phyloP scores from a whole-genome alignment of 2,888 invertebrate genomes.

The Pocota personata region DNA sequence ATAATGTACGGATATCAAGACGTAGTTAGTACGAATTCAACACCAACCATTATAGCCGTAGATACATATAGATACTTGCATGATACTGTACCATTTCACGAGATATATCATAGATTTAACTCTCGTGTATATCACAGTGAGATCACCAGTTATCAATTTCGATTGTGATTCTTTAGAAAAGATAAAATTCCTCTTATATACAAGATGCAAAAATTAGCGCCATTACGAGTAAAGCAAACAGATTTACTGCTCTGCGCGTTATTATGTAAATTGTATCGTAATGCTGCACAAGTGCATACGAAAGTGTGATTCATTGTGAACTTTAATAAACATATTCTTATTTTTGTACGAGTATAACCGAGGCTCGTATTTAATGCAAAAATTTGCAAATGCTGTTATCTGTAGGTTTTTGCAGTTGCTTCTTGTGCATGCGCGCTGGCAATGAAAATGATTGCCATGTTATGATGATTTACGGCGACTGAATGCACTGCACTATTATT shows the following conservation, averaged over 20 bases:
- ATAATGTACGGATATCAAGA: neutral
- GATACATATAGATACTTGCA: neutral
- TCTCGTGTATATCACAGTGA: too few relatives aligned
- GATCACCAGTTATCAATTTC: conserved; percentile 52
- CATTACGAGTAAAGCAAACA: conserved; percentile 30
- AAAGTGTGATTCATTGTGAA: conserved; percentile 21
- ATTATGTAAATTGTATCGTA: conserved; percentile 24
- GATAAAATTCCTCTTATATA: neutral
- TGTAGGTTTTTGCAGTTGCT: conserved; percentile 30
- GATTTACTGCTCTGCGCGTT: conserved; percentile 3
- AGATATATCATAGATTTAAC: neutral
- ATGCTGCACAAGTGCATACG: neutral
- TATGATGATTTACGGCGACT: conserved; percentile 62
- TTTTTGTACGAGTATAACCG: neutral
- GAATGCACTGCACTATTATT: conserved; percentile 54
- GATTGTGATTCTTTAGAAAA: neutral
- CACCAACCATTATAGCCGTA: neutral
- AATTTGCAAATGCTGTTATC: conserved; percentile 35
- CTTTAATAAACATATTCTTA: conserved; percentile 45
- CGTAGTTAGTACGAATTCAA: neutral
- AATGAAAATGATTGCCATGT: conserved; percentile 57
- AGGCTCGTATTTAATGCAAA: conserved; percentile 31
- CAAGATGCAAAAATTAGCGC: conserved; percentile 50
- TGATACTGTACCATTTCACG: neutral
- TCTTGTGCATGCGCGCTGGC: conserved; percentile 43